A percentile compares a stretch with the other conserved stretches of the same genome.
Conservation (phyloP, 1,140 invertebrate species). For the Zaprionus vittiger region DNA sequence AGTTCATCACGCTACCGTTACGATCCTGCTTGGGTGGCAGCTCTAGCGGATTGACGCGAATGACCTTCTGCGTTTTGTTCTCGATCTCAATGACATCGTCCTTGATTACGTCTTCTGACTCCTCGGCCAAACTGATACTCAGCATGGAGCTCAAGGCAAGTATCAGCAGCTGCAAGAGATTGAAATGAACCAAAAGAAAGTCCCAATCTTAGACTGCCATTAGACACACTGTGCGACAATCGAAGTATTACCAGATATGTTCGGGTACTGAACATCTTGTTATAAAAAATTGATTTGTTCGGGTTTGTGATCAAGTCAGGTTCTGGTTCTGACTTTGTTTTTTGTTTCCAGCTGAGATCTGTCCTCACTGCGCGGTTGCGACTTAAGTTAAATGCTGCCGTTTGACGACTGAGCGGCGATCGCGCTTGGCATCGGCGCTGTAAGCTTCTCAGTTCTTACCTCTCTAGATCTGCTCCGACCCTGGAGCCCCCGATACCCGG, state of each 20-base stretch:
- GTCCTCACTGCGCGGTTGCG: conserved; percentile 55
- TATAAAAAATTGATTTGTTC: conserved; percentile 21
- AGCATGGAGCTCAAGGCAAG: conserved; percentile 30
- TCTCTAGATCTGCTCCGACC: conserved; percentile 19
- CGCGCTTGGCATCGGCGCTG: conserved; percentile 50
- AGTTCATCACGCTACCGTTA: conserved; percentile 62
- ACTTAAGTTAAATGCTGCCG: conserved; percentile 77
- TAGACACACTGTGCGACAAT: conserved; percentile 36
- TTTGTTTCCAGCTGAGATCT: conserved; percentile 36
- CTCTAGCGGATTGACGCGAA: conserved; percentile 72
- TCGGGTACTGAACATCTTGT: conserved; percentile 65
- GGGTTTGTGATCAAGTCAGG: background rate
- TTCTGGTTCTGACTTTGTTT: conserved; percentile 26
- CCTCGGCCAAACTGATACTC: conserved; percentile 16
- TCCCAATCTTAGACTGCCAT: conserved; percentile 1
- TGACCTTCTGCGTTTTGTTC: conserved; percentile 76
- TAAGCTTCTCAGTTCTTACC: conserved; percentile 53
- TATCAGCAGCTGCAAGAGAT: conserved; percentile 37
- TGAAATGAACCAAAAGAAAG: background rate
- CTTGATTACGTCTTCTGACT: conserved; percentile 52
- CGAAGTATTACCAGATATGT: conserved; percentile 67
- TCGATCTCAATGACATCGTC: conserved; percentile 76
- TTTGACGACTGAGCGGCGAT: conserved; percentile 71
- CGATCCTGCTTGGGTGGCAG: conserved; percentile 66
- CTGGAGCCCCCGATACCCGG: conserved; percentile 1